Percentiles rank a stretch among this genome's conserved stretches.
Conservation (phyloP, 2,888 invertebrate genomes). For the Scaeva pyrastri region DNA sequence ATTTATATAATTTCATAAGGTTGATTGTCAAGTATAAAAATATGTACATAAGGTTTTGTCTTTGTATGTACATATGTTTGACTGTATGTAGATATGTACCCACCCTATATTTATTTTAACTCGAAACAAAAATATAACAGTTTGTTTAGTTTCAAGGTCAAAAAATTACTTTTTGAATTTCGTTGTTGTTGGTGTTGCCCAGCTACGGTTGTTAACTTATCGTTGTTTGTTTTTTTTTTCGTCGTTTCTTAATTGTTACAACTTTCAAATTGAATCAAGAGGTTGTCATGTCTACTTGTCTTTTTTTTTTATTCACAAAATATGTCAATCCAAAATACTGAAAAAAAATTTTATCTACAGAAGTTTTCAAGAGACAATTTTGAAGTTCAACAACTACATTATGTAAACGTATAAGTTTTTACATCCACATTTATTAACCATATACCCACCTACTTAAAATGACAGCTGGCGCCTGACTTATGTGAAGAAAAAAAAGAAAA, state of each 20-base stretch:
- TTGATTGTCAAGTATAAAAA: slow-evolving; percentile 8
- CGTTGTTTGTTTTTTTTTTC: slow-evolving; percentile 11
- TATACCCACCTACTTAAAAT: background rate
- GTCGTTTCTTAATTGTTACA: background rate
- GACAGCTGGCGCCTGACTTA: slow-evolving; percentile 12
- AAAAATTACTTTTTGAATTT: slow-evolving; percentile 37
- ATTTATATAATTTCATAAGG: slow-evolving; percentile 7
- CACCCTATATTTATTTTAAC: slow-evolving; percentile 16
- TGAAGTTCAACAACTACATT: slow-evolving; percentile 17
- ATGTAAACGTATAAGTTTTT: background rate
- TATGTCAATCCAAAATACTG: too few species aligned
- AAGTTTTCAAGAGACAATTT: background rate
- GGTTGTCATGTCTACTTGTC: background rate
- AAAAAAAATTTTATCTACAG: too few species aligned
- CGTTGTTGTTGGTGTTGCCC: background rate
- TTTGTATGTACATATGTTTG: too few species aligned
- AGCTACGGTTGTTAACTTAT: slow-evolving; percentile 26
- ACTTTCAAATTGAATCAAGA: background rate
- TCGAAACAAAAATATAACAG: slow-evolving; percentile 36
- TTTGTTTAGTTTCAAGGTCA: slow-evolving; percentile 67
- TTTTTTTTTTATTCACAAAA: background rate
- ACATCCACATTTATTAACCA: too few species aligned
- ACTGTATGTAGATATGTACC: background rate
- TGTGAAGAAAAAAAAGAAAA: too few species aligned
- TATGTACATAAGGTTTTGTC: too few species aligned